Base-by-base conservation (phyloP, 1,140 invertebrate species). In the Ceratitis capitata region DNA sequence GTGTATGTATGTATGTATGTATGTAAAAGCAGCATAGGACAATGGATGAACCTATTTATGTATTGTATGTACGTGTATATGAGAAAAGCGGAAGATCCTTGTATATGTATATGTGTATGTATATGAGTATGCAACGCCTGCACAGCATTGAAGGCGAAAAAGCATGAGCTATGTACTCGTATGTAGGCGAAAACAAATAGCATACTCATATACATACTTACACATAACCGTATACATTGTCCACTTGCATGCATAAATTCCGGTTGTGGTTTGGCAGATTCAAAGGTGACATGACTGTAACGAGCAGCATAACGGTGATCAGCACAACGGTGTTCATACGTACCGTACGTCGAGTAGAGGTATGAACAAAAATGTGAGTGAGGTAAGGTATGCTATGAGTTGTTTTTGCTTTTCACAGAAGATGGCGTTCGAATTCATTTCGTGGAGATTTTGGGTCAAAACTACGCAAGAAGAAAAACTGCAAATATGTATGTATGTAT, bases 161-260 rank as follows among this genome's bases (percentile, higher is more conserved):
- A n/a, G n/a, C 51, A 56, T n/a, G n/a, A n/a, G n/a, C n/a, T n/a
- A 14, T 47, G 45, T 47, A 14, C 45, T 5, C 14, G 45, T 47
- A 14, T 47, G 45, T 56, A 19, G 19, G 53, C 19, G 19, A 4
- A 56, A 10, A 19, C 19, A 42, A 69, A 69, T n/a, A 39, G 35
- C 35, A 35, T 6, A 0, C 0, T 3, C 35, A 42, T 14, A 39
- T 16, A 69, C 16, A 39, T 35, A 39, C 3, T 35, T 5, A 39
- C 0, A 32, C 14, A 39, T 39, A 12, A 7, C 7, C 16, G 14
- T 3, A n/a, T 19, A 35, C 64, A 74, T 74, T 74, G 64, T 74
- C 35, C 19, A 74, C 16, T n/a, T 74, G 64, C 64, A 74, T 42
- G 64, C 64, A 74, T 74, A 74, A 74, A 74, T 74, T 74, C 64